Conservation (phyloP, 2,888 invertebrate genomes). For the Cylloceria caligata region DNA sequence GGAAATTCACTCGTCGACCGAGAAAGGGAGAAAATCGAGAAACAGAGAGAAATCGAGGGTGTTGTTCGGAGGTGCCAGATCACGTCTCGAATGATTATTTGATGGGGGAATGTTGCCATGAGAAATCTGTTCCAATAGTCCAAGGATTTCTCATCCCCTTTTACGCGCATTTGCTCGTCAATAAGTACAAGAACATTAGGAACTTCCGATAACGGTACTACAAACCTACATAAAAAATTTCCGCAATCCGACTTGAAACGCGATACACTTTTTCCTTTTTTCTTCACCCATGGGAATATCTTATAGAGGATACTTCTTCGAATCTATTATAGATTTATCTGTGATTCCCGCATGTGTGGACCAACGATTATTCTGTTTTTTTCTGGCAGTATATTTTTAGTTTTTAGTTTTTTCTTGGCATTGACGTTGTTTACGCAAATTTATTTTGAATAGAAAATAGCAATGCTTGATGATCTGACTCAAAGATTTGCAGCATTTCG, state of each 20-base stretch:
- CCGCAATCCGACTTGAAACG: neutral
- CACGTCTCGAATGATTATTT: constrained; percentile 53
- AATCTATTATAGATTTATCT: constrained; percentile 17
- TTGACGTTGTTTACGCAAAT: no score
- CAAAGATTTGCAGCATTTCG: no score
- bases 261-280: constrained; percentile 11
- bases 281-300: constrained; percentile 22
- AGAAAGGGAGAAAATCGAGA: neutral
- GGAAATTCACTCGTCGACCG: constrained; percentile 11
- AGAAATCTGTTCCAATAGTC: constrained; percentile 46
- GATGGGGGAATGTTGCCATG: constrained; percentile 37
- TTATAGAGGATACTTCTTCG: neutral
- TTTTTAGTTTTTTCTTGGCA: no score
- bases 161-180: constrained; percentile 35
- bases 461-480: no score
- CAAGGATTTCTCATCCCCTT: constrained; percentile 25
- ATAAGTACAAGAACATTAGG: neutral
- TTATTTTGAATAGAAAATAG: no score
- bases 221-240: constrained; percentile 38
- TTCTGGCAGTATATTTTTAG: no score
- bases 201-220: constrained; percentile 6
- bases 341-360: neutral
- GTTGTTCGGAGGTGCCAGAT: constrained; percentile 6
- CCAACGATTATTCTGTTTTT: constrained; percentile 5
- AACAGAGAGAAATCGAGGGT: constrained; percentile 2